These are phyloP conservation scores for Oithona nana DNA, from an alignment of 2,888 invertebrate genomes.

Conservation along the genomic window DNA sequence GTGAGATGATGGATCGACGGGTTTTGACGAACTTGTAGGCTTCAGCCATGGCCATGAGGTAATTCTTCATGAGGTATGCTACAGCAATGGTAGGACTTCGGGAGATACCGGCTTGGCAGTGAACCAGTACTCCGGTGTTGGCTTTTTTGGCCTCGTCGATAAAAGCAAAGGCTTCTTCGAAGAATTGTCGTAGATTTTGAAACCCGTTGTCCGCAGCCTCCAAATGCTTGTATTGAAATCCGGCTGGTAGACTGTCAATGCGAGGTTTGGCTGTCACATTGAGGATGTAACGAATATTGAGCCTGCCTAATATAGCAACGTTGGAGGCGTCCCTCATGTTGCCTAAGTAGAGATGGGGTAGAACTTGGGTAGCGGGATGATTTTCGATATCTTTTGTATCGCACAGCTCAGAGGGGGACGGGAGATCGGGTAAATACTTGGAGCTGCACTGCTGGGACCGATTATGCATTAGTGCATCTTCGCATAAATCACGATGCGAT, in stretches of 20 bases:
- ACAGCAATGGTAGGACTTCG: conserved; percentile 85
- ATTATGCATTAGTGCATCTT: conserved; percentile 39
- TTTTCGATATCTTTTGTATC: conserved; percentile 35
- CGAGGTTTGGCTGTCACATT: conserved; percentile 60
- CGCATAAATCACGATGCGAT: conserved; percentile 47
- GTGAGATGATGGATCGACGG: conserved; percentile 72
- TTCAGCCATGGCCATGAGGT: conserved; percentile 51
- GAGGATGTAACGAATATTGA: conserved; percentile 53
- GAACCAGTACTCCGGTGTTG: conserved; percentile 58
- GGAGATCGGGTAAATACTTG: conserved; percentile 9
- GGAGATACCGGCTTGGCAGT: conserved; percentile 88
- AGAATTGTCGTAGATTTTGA: conserved; percentile 70
- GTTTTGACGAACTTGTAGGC: conserved; percentile 70
- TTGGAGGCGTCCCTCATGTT: conserved; percentile 62
- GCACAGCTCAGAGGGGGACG: conserved; percentile 17
- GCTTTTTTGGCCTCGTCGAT: conserved; percentile 37
- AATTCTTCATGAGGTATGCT: conserved; percentile 76
- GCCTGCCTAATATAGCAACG: conserved; percentile 37
- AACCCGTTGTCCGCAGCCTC: conserved; percentile 63
- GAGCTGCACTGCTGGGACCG: conserved; percentile 9
- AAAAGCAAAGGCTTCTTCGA: conserved; percentile 65
- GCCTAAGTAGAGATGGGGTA: conserved; percentile 60
- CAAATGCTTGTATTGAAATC: conserved; percentile 48
- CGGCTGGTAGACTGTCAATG: conserved; percentile 44
- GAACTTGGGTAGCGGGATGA: conserved; percentile 53